These are phyloP conservation scores for Octopus sinensis DNA, from an alignment of 1,140 invertebrate genomes.

Conservation along the genomic window DNA sequence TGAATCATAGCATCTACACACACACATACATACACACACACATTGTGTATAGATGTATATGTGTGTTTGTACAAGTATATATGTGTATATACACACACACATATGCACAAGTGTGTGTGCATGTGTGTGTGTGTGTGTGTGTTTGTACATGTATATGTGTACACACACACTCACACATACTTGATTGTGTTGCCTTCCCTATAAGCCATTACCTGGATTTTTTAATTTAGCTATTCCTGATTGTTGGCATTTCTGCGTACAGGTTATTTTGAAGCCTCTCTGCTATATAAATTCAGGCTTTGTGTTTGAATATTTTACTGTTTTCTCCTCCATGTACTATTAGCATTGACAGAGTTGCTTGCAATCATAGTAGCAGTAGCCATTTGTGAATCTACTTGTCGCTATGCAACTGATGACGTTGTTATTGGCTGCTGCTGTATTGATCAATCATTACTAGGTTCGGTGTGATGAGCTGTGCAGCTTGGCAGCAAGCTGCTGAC, in stretches of 20 bases:
- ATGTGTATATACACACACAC: not conserved
- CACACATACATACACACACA: not conserved
- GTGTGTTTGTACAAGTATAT: not conserved
- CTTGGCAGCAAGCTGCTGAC: not conserved
- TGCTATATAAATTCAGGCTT: too few species aligned
- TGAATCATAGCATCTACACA: not conserved
- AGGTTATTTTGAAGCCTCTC: too few species aligned
- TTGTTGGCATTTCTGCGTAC: too few species aligned
- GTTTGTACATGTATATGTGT: not conserved
- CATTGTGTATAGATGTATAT: too few species aligned
- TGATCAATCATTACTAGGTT: not conserved
- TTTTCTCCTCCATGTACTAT: too few species aligned
- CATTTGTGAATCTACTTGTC: not conserved
- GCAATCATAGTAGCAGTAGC: too few species aligned
- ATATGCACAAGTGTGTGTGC: not conserved
- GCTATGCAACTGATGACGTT: constrained; percentile 4
- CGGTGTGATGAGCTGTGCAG: not conserved
- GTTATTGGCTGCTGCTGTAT: not conserved
- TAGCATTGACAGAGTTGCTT: too few species aligned
- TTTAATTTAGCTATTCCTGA: too few species aligned
- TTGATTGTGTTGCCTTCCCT: too few species aligned
- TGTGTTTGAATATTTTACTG: too few species aligned
- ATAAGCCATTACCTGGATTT: too few species aligned
- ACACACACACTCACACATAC: not conserved
- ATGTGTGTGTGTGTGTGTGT: not conserved